Evolutionary conservation across 2,888 invertebrate genomes (phyloP).

Genomic region (Theretra japonica): DNA sequence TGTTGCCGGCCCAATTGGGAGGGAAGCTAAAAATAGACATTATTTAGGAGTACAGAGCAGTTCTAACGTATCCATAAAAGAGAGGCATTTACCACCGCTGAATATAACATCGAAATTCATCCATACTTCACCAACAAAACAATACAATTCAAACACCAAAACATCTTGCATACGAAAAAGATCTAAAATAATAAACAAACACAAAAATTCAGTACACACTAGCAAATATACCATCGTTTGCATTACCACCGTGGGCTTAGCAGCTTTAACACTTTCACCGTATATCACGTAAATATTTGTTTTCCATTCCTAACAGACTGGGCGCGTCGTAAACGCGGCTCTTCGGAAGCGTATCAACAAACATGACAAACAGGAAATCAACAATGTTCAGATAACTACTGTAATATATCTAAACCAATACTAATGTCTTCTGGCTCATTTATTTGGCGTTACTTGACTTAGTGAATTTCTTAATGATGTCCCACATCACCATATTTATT

Average conservation of each 20-base stretch:
- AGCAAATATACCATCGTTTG: slow-evolving; percentile 13
- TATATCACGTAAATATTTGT: slow-evolving; percentile 47
- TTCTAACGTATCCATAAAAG: too few species aligned
- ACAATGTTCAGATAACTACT: slow-evolving; percentile 26
- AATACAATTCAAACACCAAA: not conserved
- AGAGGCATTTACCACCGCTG: too few species aligned
- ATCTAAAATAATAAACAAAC: not conserved
- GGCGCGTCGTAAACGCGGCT: slow-evolving; percentile 24
- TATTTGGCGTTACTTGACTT: not conserved
- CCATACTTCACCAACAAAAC: too few species aligned
- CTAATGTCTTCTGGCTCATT: not conserved
- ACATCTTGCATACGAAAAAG: not conserved
- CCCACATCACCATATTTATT: too few species aligned
- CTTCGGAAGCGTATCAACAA: slow-evolving; percentile 31
- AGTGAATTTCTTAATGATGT: not conserved
- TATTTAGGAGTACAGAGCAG: too few species aligned
- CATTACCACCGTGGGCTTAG: slow-evolving; percentile 11
- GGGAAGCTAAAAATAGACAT: too few species aligned
- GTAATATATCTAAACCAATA: slow-evolving; percentile 18
- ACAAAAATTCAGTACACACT: not conserved
- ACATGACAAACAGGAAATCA: slow-evolving; percentile 33
- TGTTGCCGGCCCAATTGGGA: too few species aligned
- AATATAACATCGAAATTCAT: too few species aligned
- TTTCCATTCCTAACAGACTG: slow-evolving; percentile 39
- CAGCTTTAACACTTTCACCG: slow-evolving; percentile 28